Percentiles rank a stretch among this genome's conserved stretches.
Conservation (phyloP, 2,888 invertebrate species). For the Diarsia rubi region DNA sequence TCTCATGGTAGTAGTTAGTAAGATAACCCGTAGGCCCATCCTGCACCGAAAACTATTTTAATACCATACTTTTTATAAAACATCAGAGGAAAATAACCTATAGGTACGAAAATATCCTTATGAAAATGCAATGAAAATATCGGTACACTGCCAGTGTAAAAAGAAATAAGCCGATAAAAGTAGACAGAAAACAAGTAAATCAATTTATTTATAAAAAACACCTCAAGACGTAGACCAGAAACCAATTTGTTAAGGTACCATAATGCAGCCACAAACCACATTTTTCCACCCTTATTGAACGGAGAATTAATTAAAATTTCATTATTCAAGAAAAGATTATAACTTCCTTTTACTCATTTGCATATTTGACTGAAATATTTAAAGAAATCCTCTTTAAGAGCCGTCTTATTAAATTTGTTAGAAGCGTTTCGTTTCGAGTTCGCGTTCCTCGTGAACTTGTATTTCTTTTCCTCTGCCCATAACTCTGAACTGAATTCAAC, state of each 20-base stretch:
- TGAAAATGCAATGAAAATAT: slow-evolving; percentile 10
- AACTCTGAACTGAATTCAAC: slow-evolving; percentile 72
- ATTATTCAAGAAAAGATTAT: slow-evolving; percentile 85
- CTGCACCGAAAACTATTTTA: neutral
- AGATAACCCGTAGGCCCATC: neutral
- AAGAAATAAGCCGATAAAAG: slow-evolving; percentile 26
- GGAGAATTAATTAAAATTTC: slow-evolving; percentile 83
- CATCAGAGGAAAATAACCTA: neutral
- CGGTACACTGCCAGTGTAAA: neutral
- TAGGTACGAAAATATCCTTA: neutral
- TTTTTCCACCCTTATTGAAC: slow-evolving; percentile 75
- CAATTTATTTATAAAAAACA: slow-evolving; percentile 51
- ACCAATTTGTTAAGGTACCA: slow-evolving; percentile 65
- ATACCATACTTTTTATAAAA: neutral
- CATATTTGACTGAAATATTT: slow-evolving; percentile 84
- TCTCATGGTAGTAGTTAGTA: neutral
- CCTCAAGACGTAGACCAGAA: slow-evolving; percentile 31
- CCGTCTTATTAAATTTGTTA: slow-evolving; percentile 85
- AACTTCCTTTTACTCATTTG: slow-evolving; percentile 84
- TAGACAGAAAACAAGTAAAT: slow-evolving; percentile 28
- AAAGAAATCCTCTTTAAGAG: slow-evolving; percentile 82
- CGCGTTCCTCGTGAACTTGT: slow-evolving; percentile 72
- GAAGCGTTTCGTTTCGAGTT: slow-evolving; percentile 78
- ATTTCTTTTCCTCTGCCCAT: slow-evolving; percentile 74
- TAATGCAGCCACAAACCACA: slow-evolving; percentile 63